Evolutionary conservation across 1,140 invertebrate species (phyloP).

Genomic region (Cydia amplana): DNA sequence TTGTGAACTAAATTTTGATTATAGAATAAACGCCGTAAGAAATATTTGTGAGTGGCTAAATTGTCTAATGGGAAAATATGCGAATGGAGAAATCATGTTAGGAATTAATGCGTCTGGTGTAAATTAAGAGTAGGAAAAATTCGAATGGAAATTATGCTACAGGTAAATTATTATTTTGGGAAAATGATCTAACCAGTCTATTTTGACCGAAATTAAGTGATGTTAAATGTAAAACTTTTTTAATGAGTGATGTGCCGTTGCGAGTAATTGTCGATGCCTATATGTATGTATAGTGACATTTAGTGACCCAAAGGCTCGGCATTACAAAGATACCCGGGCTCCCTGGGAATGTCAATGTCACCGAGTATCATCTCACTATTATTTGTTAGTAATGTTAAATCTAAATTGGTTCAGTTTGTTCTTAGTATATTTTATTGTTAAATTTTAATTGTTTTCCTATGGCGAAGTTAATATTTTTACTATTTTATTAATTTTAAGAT

Average conservation of each 20-base stretch:
- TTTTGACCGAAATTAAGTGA: background rate
- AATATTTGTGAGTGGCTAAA: no score
- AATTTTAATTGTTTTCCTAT: constrained; percentile 14
- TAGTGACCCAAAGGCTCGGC: background rate
- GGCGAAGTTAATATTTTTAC: constrained; percentile 23
- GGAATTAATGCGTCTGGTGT: no score
- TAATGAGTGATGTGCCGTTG: background rate
- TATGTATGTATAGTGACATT: no score
- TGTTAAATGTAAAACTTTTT: background rate
- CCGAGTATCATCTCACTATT: background rate
- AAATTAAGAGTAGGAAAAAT: no score
- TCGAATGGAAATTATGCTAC: no score
- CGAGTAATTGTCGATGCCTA: background rate
- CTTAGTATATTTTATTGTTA: constrained; percentile 13
- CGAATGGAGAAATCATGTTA: no score
- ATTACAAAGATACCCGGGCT: background rate
- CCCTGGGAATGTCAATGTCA: background rate
- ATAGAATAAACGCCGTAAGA: no score
- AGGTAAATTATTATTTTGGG: no score
- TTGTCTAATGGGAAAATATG: no score
- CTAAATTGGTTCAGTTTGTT: background rate
- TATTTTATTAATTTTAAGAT: constrained; percentile 4
- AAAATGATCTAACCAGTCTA: no score
- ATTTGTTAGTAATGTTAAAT: constrained; percentile 18
- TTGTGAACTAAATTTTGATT: no score